Percentiles rank a stretch among this genome's conserved stretches.
Conservation (phyloP, 2,888 invertebrate genomes). For the Aphidoletes aphidimyza region DNA sequence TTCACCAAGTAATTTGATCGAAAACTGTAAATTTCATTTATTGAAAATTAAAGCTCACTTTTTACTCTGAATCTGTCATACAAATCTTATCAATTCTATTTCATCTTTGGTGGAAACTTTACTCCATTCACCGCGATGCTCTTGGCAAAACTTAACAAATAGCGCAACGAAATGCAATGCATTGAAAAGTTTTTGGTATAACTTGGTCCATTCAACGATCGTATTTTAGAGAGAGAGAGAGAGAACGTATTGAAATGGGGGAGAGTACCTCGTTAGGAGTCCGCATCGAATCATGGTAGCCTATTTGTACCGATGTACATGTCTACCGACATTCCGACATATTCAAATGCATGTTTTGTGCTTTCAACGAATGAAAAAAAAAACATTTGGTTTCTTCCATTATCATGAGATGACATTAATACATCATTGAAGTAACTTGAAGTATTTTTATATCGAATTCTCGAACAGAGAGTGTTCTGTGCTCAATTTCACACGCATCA, state of each 20-base stretch:
- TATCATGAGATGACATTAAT: no score
- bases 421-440: no score
- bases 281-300: not conserved
- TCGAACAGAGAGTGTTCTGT: no score
- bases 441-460: no score
- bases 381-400: no score
- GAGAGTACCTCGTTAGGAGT: not conserved
- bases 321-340: not conserved
- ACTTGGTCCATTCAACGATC: not conserved
- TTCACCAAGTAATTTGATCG: no score
- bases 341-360: no score
- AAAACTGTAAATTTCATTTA: no score
- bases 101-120: constrained; percentile 25
- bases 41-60: not conserved
- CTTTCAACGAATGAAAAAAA: no score
- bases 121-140: constrained; percentile 1
- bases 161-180: not conserved
- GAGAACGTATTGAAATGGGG: not conserved
- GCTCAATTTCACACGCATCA: no score
- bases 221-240: not conserved
- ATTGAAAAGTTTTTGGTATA: constrained; percentile 38
- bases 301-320: not conserved
- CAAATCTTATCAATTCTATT: not conserved
- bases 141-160: not conserved
- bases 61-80: not conserved